A percentile compares a stretch with the other conserved stretches of the same genome.
These are phyloP conservation scores for Eupristina koningsbergeri DNA, from an alignment of 1,140 invertebrate genomes.

Conservation along the genomic window DNA sequence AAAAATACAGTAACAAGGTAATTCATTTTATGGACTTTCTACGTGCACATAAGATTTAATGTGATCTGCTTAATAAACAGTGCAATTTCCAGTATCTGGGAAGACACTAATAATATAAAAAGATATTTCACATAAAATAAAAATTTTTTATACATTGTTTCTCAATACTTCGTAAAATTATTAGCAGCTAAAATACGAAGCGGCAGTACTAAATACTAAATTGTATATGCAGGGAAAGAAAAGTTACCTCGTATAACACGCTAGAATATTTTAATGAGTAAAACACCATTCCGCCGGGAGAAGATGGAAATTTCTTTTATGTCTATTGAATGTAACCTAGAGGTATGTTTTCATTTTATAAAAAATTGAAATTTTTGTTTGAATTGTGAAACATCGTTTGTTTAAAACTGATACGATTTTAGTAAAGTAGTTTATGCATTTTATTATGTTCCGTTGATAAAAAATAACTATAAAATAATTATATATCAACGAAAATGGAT, in stretches of 20 bases:
- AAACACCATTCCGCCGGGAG: background rate
- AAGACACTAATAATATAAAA: no score
- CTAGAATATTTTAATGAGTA: background rate
- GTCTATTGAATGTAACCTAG: background rate
- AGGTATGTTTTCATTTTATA: background rate
- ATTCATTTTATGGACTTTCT: no score
- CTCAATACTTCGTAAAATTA: background rate
- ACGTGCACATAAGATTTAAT: no score
- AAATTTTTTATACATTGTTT: background rate
- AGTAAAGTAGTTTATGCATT: no score
- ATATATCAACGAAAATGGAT: no score
- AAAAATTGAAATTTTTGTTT: background rate
- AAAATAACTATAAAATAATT: no score
- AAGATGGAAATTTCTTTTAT: background rate
- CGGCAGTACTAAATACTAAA: background rate
- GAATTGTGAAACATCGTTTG: no score
- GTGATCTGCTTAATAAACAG: no score
- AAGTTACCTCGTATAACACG: background rate
- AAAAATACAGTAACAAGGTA: no score
- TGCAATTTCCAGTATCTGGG: no score
- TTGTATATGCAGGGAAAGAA: background rate
- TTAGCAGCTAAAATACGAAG: background rate
- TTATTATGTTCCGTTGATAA: no score
- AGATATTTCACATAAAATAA: background rate
- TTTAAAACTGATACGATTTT: no score